Evolutionary conservation across 2,797 vertebrate genomes (phyloP).

Genomic region (Lagodon rhomboides): DNA sequence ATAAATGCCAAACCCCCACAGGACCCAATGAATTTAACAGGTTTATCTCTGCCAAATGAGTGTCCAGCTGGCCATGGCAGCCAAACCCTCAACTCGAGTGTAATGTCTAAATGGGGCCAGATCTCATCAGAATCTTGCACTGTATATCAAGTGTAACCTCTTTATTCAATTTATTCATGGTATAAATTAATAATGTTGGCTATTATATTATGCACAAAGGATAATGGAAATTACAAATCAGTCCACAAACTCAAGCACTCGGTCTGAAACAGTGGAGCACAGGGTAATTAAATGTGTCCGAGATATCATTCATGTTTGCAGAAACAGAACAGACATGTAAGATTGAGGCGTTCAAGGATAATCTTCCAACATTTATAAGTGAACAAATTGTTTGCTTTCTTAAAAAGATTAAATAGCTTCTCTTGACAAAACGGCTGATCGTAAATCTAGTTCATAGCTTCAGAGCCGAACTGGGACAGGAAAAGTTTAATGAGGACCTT

Average conservation of each 20-base stretch:
- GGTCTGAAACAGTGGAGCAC: conserved; percentile 26
- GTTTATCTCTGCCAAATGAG: conserved; percentile 41
- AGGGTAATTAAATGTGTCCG: conserved; percentile 50
- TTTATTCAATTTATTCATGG: conserved; percentile 72
- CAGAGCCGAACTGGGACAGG: conserved; percentile 55
- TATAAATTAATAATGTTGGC: conserved; percentile 75
- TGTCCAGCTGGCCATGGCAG: conserved; percentile 25
- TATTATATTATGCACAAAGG: conserved; percentile 78
- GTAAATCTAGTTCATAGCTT: conserved; percentile 55
- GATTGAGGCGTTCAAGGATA: conserved; percentile 12
- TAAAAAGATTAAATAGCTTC: conserved; percentile 39
- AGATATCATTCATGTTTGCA: conserved; percentile 53
- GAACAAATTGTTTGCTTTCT: conserved; percentile 46
- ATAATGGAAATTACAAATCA: conserved; percentile 75
- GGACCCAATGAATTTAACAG: conserved; percentile 15
- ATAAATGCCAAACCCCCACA: neutral
- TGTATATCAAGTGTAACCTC: conserved; percentile 62
- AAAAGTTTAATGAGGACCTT: conserved; percentile 78
- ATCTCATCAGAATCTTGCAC: conserved; percentile 57
- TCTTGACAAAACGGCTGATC: conserved; percentile 52
- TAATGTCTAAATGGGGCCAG: conserved; percentile 55
- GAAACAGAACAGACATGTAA: conserved; percentile 34
- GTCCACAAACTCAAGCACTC: conserved; percentile 61
- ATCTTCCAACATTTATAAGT: conserved; percentile 25
- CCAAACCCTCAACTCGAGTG: conserved; percentile 32